A percentile compares a stretch with the other conserved stretches of the same genome.
Conservation (phyloP, 1,140 invertebrate species). For the Chironomus tepperi region DNA sequence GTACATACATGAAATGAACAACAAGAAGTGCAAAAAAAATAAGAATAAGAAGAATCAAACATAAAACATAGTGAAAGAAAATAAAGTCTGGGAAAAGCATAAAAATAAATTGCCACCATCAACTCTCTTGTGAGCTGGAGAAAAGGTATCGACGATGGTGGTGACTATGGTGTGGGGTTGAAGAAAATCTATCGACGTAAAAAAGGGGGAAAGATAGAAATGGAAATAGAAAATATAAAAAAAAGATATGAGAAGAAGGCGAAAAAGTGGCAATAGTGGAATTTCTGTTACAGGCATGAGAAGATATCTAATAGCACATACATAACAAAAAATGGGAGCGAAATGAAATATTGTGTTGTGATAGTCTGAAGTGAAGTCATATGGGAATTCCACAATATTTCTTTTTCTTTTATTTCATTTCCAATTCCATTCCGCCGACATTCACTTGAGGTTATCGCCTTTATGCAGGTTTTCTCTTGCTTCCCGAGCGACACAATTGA, state of each 20-base stretch:
- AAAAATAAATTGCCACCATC: conserved; percentile 13
- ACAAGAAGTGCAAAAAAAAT: background rate
- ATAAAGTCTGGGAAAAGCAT: conserved; percentile 12
- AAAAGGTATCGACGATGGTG: background rate
- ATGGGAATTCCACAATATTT: background rate
- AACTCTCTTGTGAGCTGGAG: background rate
- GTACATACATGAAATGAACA: background rate
- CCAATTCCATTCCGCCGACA: background rate
- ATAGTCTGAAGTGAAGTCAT: conserved; percentile 3
- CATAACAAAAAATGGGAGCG: background rate
- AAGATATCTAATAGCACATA: conserved; percentile 5
- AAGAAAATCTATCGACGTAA: conserved; percentile 2
- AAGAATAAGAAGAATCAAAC: no score
- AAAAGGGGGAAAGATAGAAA: background rate
- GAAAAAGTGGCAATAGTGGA: background rate
- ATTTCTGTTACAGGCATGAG: background rate
- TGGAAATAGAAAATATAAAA: background rate
- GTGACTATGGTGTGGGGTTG: background rate
- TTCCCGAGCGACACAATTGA: no score
- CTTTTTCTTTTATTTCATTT: background rate
- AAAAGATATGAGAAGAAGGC: background rate
- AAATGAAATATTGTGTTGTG: conserved; percentile 14
- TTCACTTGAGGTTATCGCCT: conserved; percentile 3
- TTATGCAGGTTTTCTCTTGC: background rate
- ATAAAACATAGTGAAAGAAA: conserved; percentile 9